phyloP scores from a whole-genome alignment of 2,888 invertebrate genomes.

The Ennomos quercinarius region DNA sequence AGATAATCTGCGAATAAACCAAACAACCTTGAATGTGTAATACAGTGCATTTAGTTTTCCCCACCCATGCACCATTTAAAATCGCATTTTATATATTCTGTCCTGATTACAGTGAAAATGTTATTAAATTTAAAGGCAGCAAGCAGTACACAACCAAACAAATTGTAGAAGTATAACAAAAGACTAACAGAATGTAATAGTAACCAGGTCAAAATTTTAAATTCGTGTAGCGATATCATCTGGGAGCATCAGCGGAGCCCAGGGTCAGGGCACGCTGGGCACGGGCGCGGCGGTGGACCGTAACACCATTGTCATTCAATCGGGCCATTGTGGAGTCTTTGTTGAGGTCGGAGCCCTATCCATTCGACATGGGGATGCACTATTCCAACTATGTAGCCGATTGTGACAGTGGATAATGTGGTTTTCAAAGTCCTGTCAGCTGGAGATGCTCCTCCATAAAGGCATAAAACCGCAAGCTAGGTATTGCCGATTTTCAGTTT shows the following conservation, averaged over 20 bases:
- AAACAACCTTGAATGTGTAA: too few species aligned
- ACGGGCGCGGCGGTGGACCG: constrained; percentile 65
- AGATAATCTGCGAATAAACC: too few species aligned
- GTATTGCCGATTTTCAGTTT: not conserved
- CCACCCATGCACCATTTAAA: too few species aligned
- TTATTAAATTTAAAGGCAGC: too few species aligned
- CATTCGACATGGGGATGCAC: constrained; percentile 65
- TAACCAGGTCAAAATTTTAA: constrained; percentile 33
- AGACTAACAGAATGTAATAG: too few species aligned
- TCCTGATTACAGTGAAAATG: too few species aligned
- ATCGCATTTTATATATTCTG: too few species aligned
- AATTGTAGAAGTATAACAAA: too few species aligned
- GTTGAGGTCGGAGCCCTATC: constrained; percentile 56
- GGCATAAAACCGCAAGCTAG: not conserved
- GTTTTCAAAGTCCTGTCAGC: not conserved
- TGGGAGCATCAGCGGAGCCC: constrained; percentile 40
- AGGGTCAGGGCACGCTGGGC: constrained; percentile 55
- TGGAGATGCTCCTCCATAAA: too few species aligned
- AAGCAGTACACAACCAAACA: too few species aligned
- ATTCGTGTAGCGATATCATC: constrained; percentile 40
- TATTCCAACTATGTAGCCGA: constrained; percentile 41
- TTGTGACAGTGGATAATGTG: constrained; percentile 17
- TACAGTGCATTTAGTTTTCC: too few species aligned
- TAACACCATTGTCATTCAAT: constrained; percentile 78
- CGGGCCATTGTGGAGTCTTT: constrained; percentile 70